Conservation (phyloP, 2,888 invertebrate species). For the Himalopsyche tibetana region DNA sequence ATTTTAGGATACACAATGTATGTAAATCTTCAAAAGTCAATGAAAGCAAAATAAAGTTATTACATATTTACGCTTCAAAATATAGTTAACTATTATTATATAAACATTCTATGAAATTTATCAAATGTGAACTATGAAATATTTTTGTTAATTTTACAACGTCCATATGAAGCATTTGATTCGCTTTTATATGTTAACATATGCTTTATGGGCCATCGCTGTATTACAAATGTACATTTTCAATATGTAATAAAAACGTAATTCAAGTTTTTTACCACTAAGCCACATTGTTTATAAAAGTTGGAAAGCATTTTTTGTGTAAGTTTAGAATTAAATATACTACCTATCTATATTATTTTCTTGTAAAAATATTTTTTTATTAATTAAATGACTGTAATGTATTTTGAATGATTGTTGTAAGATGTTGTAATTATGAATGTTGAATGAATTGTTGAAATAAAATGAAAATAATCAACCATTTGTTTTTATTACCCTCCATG, state of each 20-base stretch:
- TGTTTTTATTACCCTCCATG: neutral
- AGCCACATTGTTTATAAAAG: conserved; percentile 22
- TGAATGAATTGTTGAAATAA: conserved; percentile 46
- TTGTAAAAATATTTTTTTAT: conserved; percentile 43
- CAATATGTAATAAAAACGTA: no score
- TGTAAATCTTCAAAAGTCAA: conserved; percentile 17
- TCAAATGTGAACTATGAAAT: no score
- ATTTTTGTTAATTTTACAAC: no score
- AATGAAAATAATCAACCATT: conserved; percentile 29
- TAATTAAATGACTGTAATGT: conserved; percentile 47
- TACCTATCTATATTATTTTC: conserved; percentile 27
- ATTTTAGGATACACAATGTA: neutral
- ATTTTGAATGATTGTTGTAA: conserved; percentile 41
- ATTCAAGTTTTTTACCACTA: neutral
- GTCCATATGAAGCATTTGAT: no score
- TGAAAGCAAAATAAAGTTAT: neutral
- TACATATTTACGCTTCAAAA: conserved; percentile 10
- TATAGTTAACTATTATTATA: conserved; percentile 26
- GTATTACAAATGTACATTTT: no score
- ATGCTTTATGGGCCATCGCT: no score
- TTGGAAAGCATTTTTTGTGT: conserved; percentile 8
- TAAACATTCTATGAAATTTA: neutral
- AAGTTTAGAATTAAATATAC: conserved; percentile 23
- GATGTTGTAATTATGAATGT: conserved; percentile 46
- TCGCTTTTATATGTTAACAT: no score